Base-by-base conservation (phyloP, 2,113 vertebrate species). In the Oncorhynchus keta region DNA sequence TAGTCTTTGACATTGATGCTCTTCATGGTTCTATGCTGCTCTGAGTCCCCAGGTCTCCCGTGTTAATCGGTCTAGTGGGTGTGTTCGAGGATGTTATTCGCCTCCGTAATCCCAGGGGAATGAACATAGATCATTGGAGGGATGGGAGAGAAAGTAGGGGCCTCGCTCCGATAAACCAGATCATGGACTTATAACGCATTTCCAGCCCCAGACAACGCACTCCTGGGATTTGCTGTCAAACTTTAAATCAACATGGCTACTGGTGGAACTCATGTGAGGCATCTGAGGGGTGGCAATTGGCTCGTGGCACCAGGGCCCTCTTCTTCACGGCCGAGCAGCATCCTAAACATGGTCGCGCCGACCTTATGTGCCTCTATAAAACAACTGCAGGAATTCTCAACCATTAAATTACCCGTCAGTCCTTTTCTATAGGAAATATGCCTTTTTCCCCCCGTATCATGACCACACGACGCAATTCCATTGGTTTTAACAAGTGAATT, bases 291-390 rank as follows among this genome's bases (percentile, higher is more conserved):
- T 1, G n/a, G 78, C 74, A 79, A 70, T 85, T 78, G 86, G 89
- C 89, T 90, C 84, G 80, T 70, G 30, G 74, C 32, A 13, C 62
- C 24, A 67, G 65, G 65, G 28, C 87, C 77, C 82, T 80, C 80
- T 55, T 84, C 83, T 90, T 91, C 89, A 93, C 73, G 85, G 83
- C 76, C 86, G 86, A 85, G 79, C 51, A 72, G 79, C 82, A 83
- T 88, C 88, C 90, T 89, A 91, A 92, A 92, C 92, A 91, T 87
- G 86, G 86, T 88, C 86, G 84, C 39, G 74, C 84, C 89, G 89
- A 93, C 92, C 92, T 93, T 94, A 92, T 28, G 74, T 86, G 87
- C 84, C 81, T 85, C 87, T 79, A 86, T 92, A 92, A 89, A 93
- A 92, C 90, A 93, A 90, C 92, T 93, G 90, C 90, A 89, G 90